Evolutionary conservation across 2,113 vertebrate species (phyloP).

Genomic region (Zosterops japonicus): DNA sequence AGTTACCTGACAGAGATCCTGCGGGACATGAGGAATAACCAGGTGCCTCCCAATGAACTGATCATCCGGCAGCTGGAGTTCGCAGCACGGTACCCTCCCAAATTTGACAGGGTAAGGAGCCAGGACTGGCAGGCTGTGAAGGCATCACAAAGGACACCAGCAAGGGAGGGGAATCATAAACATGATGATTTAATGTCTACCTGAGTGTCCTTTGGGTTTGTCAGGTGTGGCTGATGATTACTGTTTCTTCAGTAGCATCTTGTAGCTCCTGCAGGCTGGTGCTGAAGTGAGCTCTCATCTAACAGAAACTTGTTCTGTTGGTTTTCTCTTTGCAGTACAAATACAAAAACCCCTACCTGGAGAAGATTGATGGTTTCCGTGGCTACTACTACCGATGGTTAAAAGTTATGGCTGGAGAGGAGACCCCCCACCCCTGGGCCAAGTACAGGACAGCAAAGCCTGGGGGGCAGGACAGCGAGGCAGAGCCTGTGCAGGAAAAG

Average conservation of each 20-base stretch:
- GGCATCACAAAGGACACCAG: neutral
- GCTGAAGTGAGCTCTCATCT: neutral
- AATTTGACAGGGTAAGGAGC: slow-evolving; percentile 83
- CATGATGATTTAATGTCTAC: neutral
- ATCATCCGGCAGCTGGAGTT: slow-evolving; percentile 92
- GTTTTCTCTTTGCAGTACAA: slow-evolving; percentile 81
- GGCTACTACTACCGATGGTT: slow-evolving; percentile 93
- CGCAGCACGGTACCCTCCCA: slow-evolving; percentile 86
- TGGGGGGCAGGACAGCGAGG: rapidly evolving
- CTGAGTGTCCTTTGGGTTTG: neutral
- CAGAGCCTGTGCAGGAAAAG: neutral
- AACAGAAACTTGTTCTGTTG: neutral
- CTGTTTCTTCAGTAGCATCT: neutral
- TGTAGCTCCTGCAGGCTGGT: neutral
- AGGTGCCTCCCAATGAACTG: slow-evolving; percentile 86
- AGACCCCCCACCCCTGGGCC: slow-evolving; percentile 81
- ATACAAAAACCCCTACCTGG: slow-evolving; percentile 86
- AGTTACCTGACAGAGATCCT: slow-evolving; percentile 85
- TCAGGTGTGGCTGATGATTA: neutral
- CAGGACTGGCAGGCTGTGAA: neutral
- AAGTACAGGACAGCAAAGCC: slow-evolving; percentile 64
- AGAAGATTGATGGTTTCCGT: slow-evolving; percentile 92
- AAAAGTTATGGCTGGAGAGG: slow-evolving; percentile 81
- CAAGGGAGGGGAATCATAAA: neutral
- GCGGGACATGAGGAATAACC: slow-evolving; percentile 78